Evolutionary conservation across 2,113 vertebrate genomes (phyloP).

Genomic region (Polypterus senegalus): DNA sequence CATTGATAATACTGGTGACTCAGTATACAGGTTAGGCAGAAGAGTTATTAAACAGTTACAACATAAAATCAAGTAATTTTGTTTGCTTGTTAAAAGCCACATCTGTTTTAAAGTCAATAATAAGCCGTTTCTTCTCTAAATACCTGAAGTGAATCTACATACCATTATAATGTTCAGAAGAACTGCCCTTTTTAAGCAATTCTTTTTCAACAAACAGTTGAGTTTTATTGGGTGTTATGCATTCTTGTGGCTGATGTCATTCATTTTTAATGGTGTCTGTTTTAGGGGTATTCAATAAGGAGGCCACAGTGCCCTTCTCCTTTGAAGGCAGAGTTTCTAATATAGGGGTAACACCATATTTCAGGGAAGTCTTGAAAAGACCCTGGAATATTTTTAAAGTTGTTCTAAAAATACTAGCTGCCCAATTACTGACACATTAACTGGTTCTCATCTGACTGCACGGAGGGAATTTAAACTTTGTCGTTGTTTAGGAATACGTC

Average conservation of each 20-base stretch:
- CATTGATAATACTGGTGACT: too few relatives aligned
- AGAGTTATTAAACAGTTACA: too few relatives aligned
- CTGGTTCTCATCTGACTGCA: constrained; percentile 80
- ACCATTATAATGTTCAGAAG: too few relatives aligned
- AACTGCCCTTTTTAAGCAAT: too few relatives aligned
- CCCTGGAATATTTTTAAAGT: constrained; percentile 37
- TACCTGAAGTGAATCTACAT: too few relatives aligned
- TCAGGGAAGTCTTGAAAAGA: constrained; percentile 48
- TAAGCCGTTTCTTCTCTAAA: too few relatives aligned
- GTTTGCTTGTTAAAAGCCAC: too few relatives aligned
- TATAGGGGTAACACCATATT: constrained; percentile 35
- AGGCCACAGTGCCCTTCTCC: constrained; percentile 18
- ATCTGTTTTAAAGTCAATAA: too few relatives aligned
- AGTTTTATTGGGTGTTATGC: constrained; percentile 36
- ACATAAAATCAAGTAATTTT: too few relatives aligned
- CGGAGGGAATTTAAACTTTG: constrained; percentile 63
- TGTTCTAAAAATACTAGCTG: constrained; percentile 41
- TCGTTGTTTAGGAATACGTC: constrained; percentile 81
- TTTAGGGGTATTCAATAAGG: constrained; percentile 22
- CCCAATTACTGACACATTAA: constrained; percentile 66
- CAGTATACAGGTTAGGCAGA: too few relatives aligned
- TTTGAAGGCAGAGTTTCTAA: constrained; percentile 27
- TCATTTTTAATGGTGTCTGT: constrained; percentile 36
- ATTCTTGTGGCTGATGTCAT: constrained; percentile 44
- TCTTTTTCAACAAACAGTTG: not conserved